Percentiles rank a stretch among this genome's conserved stretches.
Conservation (phyloP, 2,888 invertebrate genomes). For the Cosmopolites sordidus region DNA sequence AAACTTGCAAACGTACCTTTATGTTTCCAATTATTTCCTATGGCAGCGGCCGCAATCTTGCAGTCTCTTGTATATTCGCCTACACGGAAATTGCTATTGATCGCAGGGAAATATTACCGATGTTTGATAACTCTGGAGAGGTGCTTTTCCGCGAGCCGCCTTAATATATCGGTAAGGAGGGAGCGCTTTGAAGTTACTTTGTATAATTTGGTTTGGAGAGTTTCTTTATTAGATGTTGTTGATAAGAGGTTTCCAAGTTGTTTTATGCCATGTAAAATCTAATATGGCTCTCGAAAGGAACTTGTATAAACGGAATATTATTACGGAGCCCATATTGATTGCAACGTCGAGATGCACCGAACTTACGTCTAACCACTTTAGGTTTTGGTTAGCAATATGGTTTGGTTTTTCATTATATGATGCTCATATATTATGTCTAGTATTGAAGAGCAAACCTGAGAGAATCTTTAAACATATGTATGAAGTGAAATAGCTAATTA, state of each 20-base stretch:
- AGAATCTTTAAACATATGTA: too few species aligned
- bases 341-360: too few species aligned
- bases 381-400: too few species aligned
- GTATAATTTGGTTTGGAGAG: constrained; percentile 13
- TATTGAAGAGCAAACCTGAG: too few species aligned
- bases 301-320: background rate
- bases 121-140: constrained; percentile 16
- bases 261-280: constrained; percentile 5
- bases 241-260: constrained; percentile 15
- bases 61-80: constrained; percentile 14
- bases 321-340: background rate
- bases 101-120: constrained; percentile 14
- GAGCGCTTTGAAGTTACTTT: constrained; percentile 16
- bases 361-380: too few species aligned
- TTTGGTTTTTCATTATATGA: too few species aligned
- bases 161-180: constrained; percentile 15
- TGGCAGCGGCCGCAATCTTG: constrained; percentile 4
- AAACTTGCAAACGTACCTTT: constrained; percentile 1
- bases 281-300: constrained; percentile 1
- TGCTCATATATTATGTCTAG: too few species aligned
- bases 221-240: constrained; percentile 16
- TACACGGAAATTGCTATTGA: constrained; percentile 14
- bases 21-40: constrained; percentile 10
- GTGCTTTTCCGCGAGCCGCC: constrained; percentile 16
- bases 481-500: too few species aligned